phyloP scores from a whole-genome alignment of 2,888 invertebrate species.

The Leptarthrus brevirostris region DNA sequence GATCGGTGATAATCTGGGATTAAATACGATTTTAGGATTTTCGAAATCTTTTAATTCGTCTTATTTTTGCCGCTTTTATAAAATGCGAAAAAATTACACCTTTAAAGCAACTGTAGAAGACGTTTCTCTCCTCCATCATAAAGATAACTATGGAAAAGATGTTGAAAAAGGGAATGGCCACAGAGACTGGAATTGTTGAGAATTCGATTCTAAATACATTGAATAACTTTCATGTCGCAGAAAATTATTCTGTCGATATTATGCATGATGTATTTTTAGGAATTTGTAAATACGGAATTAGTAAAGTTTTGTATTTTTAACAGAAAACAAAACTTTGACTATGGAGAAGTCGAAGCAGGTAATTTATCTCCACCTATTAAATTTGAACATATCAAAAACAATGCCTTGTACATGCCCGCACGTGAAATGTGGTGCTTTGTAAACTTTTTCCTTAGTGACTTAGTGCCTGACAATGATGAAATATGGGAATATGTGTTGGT shows the following conservation, averaged over 20 bases:
- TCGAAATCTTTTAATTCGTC: not conserved
- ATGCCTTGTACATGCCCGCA: no score
- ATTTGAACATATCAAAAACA: not conserved
- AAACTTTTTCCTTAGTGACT: no score
- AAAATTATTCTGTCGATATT: not conserved
- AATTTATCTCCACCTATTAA: not conserved
- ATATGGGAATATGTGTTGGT: no score
- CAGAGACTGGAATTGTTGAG: not conserved
- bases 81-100: not conserved
- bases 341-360: not conserved
- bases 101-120: no score
- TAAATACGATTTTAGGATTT: not conserved
- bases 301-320: not conserved
- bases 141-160: not conserved
- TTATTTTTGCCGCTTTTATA: not conserved
- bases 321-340: not conserved
- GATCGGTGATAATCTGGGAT: not conserved
- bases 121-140: not conserved
- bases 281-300: not conserved
- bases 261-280: not conserved
- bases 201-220: not conserved
- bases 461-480: no score
- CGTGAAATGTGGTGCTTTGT: no score
- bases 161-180: not conserved
- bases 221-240: not conserved